phyloP scores from a whole-genome alignment of 1,140 invertebrate species.

The Drosophila tsacasi region DNA sequence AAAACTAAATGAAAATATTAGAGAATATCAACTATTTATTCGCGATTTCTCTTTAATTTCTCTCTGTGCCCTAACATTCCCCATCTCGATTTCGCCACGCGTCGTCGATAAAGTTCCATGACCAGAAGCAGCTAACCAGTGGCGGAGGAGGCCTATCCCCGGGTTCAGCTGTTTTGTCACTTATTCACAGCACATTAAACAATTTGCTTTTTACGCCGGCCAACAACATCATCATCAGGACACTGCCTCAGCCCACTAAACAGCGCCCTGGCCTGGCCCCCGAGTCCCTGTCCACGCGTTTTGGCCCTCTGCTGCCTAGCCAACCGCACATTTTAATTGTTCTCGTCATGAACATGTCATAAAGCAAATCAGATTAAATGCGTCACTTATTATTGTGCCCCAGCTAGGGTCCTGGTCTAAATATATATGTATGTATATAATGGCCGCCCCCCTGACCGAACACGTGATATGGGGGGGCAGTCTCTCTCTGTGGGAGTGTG shows the following conservation, averaged over 20 bases:
- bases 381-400: conserved; percentile 81
- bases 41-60: not conserved
- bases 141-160: conserved; percentile 31
- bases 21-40: too few species aligned
- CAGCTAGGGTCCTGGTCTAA: conserved; percentile 40
- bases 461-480: too few species aligned
- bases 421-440: conserved; percentile 23
- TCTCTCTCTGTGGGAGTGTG: not conserved
- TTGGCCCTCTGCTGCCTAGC: conserved; percentile 69
- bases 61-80: conserved; percentile 1
- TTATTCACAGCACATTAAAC: conserved; percentile 84
- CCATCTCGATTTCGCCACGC: conserved; percentile 40
- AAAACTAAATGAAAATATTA: too few species aligned
- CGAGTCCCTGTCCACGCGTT: not conserved
- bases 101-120: conserved; percentile 70
- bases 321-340: conserved; percentile 83
- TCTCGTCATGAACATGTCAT: conserved; percentile 83
- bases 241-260: conserved; percentile 13
- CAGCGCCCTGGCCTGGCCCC: not conserved
- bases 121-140: conserved; percentile 45
- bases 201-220: conserved; percentile 82
- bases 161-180: conserved; percentile 80
- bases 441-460: conserved; percentile 3
- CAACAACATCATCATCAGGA: conserved; percentile 65
- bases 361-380: conserved; percentile 84